Conservation (phyloP, 2,113 vertebrate species). For the Psittacula cyanocephala region DNA sequence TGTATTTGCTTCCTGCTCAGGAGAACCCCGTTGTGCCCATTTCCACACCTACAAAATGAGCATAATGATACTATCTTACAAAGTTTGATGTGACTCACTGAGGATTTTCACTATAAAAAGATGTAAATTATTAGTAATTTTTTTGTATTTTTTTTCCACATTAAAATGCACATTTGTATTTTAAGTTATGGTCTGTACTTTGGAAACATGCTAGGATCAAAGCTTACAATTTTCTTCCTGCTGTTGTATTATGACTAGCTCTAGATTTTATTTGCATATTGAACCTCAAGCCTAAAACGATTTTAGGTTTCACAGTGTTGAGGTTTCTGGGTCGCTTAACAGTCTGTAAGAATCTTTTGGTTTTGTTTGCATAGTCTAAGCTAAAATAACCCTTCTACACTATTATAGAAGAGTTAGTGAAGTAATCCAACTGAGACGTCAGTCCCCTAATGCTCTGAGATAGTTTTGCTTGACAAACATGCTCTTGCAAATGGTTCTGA, state of each 20-base stretch:
- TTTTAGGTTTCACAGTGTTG: constrained; percentile 10
- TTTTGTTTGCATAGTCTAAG: constrained; percentile 21
- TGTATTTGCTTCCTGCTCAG: background rate
- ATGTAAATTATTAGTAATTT: background rate
- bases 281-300: background rate
- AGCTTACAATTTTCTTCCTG: background rate
- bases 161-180: background rate
- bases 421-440: constrained; percentile 6
- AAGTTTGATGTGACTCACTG: background rate
- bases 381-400: constrained; percentile 7
- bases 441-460: constrained; percentile 45
- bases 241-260: background rate
- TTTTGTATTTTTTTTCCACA: background rate
- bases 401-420: background rate
- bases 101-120: background rate
- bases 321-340: background rate
- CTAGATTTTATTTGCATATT: background rate
- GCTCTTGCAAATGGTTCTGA: constrained; percentile 36
- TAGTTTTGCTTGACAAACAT: constrained; percentile 69
- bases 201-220: background rate
- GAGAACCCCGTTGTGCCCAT: background rate
- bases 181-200: background rate
- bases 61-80: background rate
- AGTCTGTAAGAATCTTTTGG: background rate
- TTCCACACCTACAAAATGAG: background rate